A percentile compares a stretch with the other conserved stretches of the same genome.
These are phyloP conservation scores for Mayetiola destructor DNA, from an alignment of 2,888 invertebrate genomes.

Conservation along the genomic window DNA sequence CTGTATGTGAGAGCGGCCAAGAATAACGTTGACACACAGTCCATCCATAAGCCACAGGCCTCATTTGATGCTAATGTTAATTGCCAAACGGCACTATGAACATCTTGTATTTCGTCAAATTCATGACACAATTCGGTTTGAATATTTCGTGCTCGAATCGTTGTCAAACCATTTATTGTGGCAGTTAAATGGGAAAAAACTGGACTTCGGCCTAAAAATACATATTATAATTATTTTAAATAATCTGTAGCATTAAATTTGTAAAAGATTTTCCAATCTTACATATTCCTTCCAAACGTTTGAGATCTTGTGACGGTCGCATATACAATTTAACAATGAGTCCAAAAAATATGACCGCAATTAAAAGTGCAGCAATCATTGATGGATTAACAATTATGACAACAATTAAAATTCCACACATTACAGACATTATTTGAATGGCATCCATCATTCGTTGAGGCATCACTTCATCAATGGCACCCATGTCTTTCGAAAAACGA, in stretches of 20 bases:
- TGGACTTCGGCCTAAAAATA: constrained; percentile 41
- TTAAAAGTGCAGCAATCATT: constrained; percentile 48
- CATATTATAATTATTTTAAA: neutral
- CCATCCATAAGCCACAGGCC: constrained; percentile 57
- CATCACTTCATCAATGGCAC: constrained; percentile 43
- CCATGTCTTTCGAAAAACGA: constrained; percentile 62
- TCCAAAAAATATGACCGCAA: constrained; percentile 49
- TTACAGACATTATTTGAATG: constrained; percentile 46
- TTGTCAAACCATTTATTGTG: constrained; percentile 62
- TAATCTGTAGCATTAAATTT: too few species aligned
- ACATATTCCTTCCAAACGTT: constrained; percentile 55
- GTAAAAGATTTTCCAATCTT: constrained; percentile 29
- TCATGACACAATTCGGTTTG: constrained; percentile 40
- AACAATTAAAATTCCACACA: constrained; percentile 61
- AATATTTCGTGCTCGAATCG: constrained; percentile 54
- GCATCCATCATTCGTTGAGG: constrained; percentile 41
- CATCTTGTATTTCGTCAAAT: constrained; percentile 49
- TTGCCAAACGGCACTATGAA: constrained; percentile 18
- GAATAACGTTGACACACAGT: constrained; percentile 47
- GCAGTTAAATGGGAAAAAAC: constrained; percentile 73
- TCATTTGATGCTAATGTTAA: constrained; percentile 14
- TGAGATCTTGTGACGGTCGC: constrained; percentile 58
- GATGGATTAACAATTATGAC: constrained; percentile 55
- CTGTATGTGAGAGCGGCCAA: constrained; percentile 42
- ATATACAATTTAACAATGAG: constrained; percentile 52